Evolutionary conservation across 2,113 vertebrate genomes (phyloP).

Genomic region (Malaclemys terrapin): DNA sequence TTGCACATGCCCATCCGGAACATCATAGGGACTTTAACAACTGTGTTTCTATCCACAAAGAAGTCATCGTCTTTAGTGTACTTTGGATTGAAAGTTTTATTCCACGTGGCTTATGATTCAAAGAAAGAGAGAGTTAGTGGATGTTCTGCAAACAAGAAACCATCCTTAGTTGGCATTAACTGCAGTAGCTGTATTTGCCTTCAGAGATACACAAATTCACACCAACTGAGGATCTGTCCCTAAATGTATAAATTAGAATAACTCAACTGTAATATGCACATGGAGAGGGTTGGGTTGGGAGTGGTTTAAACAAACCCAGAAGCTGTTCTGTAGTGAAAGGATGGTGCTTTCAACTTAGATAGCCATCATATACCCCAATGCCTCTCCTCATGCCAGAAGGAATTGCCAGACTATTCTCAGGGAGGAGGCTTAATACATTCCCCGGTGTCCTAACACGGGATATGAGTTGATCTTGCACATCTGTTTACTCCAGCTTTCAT

Average conservation of each 20-base stretch:
- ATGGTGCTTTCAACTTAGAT: not conserved
- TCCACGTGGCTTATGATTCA: conserved; percentile 60
- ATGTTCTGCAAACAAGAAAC: not conserved
- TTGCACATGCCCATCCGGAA: conserved; percentile 38
- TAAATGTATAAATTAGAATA: not conserved
- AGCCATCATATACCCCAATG: not conserved
- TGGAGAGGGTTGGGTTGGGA: not conserved
- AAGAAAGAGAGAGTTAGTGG: not conserved
- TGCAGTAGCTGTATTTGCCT: not conserved
- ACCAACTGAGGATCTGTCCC: not conserved
- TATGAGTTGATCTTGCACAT: not conserved
- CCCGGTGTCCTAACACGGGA: not conserved
- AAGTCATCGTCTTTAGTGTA: conserved; percentile 59
- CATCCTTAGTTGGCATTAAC: not conserved
- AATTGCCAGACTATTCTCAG: not conserved
- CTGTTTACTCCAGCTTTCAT: not conserved
- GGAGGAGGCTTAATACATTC: not conserved
- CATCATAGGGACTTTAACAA: conserved; percentile 73
- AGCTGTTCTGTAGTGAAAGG: not conserved
- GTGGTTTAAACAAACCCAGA: not conserved
- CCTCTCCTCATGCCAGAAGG: not conserved
- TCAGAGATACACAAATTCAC: not conserved
- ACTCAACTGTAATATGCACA: not conserved
- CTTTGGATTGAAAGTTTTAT: conserved; percentile 64
- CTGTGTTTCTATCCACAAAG: conserved; percentile 10